These are phyloP conservation scores for Plebejus anna DNA, from an alignment of 2,888 invertebrate species.

Conservation along the genomic window DNA sequence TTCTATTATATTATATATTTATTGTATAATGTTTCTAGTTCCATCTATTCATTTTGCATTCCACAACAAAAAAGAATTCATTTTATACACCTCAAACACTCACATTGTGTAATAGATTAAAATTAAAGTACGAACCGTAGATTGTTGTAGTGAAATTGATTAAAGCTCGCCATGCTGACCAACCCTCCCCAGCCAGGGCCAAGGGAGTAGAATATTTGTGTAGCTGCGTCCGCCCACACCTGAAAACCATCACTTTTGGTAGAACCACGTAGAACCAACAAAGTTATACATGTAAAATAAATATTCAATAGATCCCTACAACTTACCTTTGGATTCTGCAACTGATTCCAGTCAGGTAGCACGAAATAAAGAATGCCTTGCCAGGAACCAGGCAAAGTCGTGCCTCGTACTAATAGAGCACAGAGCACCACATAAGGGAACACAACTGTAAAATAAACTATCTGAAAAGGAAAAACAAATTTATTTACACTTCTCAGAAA, in stretches of 20 bases:
- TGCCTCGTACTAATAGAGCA: constrained; percentile 85
- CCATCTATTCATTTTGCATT: too few species aligned
- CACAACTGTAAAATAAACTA: constrained; percentile 92
- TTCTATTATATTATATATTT: too few species aligned
- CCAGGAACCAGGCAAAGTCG: constrained; percentile 89
- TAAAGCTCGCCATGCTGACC: constrained; percentile 91
- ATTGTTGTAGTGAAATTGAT: constrained; percentile 86
- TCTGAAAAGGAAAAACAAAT: constrained; percentile 53
- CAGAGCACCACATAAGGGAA: constrained; percentile 89
- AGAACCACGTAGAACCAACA: too few species aligned
- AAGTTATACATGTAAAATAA: not conserved
- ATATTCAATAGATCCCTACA: constrained; percentile 1
- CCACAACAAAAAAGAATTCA: too few species aligned
- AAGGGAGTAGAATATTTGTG: constrained; percentile 95
- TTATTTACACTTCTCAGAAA: constrained; percentile 18
- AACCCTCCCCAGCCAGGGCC: constrained; percentile 94
- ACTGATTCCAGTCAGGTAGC: constrained; percentile 87
- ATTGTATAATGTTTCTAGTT: too few species aligned
- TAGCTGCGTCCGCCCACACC: constrained; percentile 96
- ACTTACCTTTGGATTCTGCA: constrained; percentile 85
- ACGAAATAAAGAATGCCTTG: constrained; percentile 88
- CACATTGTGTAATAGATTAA: not conserved
- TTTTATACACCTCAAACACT: too few species aligned
- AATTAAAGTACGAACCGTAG: constrained; percentile 62
- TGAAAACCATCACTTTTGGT: constrained; percentile 45